Evolutionary conservation across 2,888 invertebrate species (phyloP).

Genomic region (Lacanobia wlatinum): DNA sequence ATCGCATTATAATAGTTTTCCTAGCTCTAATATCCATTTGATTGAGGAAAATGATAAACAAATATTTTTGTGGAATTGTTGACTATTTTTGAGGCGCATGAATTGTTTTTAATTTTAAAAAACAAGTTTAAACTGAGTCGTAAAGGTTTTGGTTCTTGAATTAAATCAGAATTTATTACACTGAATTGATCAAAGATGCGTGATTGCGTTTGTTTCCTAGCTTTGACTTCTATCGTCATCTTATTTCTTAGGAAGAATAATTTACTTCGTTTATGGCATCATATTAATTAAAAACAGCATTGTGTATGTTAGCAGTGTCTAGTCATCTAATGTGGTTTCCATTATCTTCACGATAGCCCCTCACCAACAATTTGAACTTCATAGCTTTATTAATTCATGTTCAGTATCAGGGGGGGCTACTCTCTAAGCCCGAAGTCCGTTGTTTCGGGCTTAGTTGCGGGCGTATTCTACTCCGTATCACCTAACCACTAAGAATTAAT

Average conservation of each 20-base stretch:
- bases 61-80: constrained; percentile 2
- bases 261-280: neutral
- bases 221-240: neutral
- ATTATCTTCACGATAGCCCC: too few species aligned
- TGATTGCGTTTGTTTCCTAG: neutral
- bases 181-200: constrained; percentile 3
- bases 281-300: constrained; percentile 11
- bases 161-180: constrained; percentile 4
- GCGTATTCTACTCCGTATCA: too few species aligned
- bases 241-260: constrained; percentile 15
- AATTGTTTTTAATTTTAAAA: neutral
- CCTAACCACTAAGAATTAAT: too few species aligned
- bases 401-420: too few species aligned
- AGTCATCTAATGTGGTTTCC: neutral
- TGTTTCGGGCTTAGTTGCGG: too few species aligned
- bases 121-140: constrained; percentile 6
- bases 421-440: too few species aligned
- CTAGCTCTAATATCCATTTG: constrained; percentile 58
- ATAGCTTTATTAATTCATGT: neutral
- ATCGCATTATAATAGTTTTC: constrained; percentile 78
- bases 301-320: neutral
- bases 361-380: neutral
- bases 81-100: neutral
- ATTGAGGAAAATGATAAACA: constrained; percentile 75
- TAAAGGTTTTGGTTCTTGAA: neutral